Evolutionary conservation across 2,113 vertebrate genomes (phyloP), one percentile per base, ranked within the genome.

Genomic region (Phylloscopus whistleri): DNA sequence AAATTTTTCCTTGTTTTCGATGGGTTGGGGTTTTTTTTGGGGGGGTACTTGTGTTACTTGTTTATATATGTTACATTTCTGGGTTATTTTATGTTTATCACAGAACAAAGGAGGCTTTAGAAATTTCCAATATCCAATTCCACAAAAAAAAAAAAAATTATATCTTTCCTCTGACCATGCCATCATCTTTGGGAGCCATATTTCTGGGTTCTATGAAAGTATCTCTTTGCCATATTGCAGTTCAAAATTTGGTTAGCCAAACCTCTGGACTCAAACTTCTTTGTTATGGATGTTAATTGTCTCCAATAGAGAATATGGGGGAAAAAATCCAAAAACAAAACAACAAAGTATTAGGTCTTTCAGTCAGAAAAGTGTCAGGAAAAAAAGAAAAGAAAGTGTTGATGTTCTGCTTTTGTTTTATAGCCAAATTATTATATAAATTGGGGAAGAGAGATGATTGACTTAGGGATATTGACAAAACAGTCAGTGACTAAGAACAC

Each of bases 121-220:
- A 91, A 90, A 79, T 20, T 39, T 26, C 9, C 10, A 15, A 68
- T 41, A 44, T 16, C 14, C 23, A 56, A 16, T 35, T 18, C 16
- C 9, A 10, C 62, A 48, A 0, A 41, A 41, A 4, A 48, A 3
- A 51, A 72, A 17, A 6, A 59, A 80, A 14, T 1, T 7, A n/a
- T 63, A 37, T 4, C 1, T 84, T 17, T 74, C 5, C 9, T 52
- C 14, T 2, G 2, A 3, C 14, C 35, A 1, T 69, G 11, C 8
- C 46, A 66, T 43, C 5, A 31, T 18, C 5, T 67, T 31, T 31
- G 13, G 12, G 46, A 85, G 5, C 7, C 5, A 75, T 59, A 62
- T 11, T 78, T 28, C 13, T 56, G 24, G 4, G 55, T 75, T 44
- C 20, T 11, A 9, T 51, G 59, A 56, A 56, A 78, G 16, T 24